Evolutionary conservation across 2,113 vertebrate species (phyloP), one percentile per base, ranked within the genome.

Genomic region (Lagopus leucura): DNA sequence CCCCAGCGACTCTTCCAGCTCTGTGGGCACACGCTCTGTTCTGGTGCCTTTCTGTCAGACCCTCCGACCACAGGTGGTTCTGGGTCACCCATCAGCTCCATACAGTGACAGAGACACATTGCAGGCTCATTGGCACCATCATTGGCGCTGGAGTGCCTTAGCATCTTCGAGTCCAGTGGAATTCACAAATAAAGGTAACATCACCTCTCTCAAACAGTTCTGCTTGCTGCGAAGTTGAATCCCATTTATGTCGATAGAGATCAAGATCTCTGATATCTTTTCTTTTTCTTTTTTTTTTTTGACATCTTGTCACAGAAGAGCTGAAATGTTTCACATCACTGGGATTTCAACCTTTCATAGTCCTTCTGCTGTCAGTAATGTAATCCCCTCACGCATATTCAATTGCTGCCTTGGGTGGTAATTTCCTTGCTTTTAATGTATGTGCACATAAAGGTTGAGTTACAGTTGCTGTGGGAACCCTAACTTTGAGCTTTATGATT

Each of bases 401-500:
- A 54, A 1, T 76, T 78, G 79, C 81, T 82, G 74, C 45, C 16
- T 75, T 93, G 83, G 58, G 81, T 82, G 78, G 74, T 95, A 65
- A 88, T 93, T 93, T 93, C 70, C 89, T 66, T 70, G 67, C 65
- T 63, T 91, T 65, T 92, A 95, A 95, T 84, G 73, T 65, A 92
- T 88, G 32, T 83, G 92, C 70, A 91, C 89, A 88, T 80, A 88
- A 83, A 73, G 43, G 60, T 38, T 92, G 94, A 92, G 67, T 89
- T 96, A 94, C 57, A 58, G 93, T 92, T 96, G 94, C 91, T 95
- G 82, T 94, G 93, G 93, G 95, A 96, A 93, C 93, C 67, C 81
- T 91, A 94, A 92, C 92, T 96, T 94, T 64, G 78, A 82, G 42
- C 25, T 93, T 93, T 78, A 81, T 82, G 45, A 74, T 87, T 93